Conservation (phyloP, 2,797 vertebrate genomes). For the Discoglossus pictus region DNA sequence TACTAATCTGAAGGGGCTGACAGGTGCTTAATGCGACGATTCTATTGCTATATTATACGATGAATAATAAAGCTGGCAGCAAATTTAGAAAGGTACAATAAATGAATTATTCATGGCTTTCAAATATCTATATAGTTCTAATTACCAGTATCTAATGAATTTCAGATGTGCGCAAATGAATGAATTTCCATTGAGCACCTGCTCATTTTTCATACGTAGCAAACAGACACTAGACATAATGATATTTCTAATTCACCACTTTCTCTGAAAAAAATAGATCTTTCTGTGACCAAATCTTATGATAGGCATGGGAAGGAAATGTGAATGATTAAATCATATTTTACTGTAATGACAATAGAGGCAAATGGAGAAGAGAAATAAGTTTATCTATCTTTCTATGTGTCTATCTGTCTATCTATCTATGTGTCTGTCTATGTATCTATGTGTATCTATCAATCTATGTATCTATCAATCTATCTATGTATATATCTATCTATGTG, state of each 20-base stretch:
- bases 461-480: too few species aligned
- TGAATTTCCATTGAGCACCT: slow-evolving; percentile 72
- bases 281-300: slow-evolving; percentile 3
- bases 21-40: slow-evolving; percentile 59
- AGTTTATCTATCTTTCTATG: too few species aligned
- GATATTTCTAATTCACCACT: slow-evolving; percentile 20
- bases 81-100: slow-evolving; percentile 72
- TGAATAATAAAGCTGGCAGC: slow-evolving; percentile 76
- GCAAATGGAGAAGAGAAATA: too few species aligned
- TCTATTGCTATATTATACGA: slow-evolving; percentile 72
- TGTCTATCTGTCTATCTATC: too few species aligned
- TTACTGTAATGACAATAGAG: too few species aligned
- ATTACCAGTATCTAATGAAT: slow-evolving; percentile 73
- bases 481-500: too few species aligned
- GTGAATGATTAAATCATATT: too few species aligned
- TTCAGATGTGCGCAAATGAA: slow-evolving; percentile 67
- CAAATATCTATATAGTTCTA: slow-evolving; percentile 75
- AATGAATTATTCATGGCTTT: slow-evolving; percentile 75
- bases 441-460: too few species aligned
- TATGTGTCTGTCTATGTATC: too few species aligned
- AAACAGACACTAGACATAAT: slow-evolving; percentile 52
- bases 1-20: slow-evolving; percentile 46
- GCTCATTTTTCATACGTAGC: slow-evolving; percentile 56
- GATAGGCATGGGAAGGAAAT: background rate
- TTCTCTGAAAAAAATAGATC: slow-evolving; percentile 45